Base-by-base conservation (phyloP, 1,140 invertebrate species). In the Hesperophylax magnus region DNA sequence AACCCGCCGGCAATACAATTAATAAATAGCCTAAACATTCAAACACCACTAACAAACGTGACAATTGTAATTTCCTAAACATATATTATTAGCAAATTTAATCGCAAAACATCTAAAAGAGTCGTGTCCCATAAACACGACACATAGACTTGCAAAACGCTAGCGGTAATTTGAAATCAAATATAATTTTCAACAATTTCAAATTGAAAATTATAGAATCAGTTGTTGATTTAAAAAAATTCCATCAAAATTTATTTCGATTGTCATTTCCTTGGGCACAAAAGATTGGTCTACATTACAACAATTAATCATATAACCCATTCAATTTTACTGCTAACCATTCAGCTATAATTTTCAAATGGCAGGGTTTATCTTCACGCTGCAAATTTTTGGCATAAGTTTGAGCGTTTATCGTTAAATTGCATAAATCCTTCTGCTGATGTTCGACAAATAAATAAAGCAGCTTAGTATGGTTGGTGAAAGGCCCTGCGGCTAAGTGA, bases 181-280 rank as follows among this genome's bases (percentile, higher is more conserved):
- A 71, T 71, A 71, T 71, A 71, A 47, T 20, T 52, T 71, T 71
- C 67, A 71, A 71, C 67, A 47, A 20, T 47, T 31, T 34, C 27
- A 34, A 18, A 65, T 65, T 65, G 63, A 52, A 71, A 52, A 71
- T 20, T 71, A 71, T 71, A 71, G 67, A 71, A 71, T 71, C 67
- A 24, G 34, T 24, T 24, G 31, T 71, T n/a, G 1, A 31, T 31
- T 17, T 39, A 27, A 67, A 34, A 65, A n/a, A 67, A 67, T 9
- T 67, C 17, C 11, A 67, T 61, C 63, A 31, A 67, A 67, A 22
- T n/a, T 67, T 11, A 47, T 61, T n/a, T 61, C 5, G 63, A 67
- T 31, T 67, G 63, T 67, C 63, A 22, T 22, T 27, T 67, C 27
- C 18, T 61, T 17, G 22, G 61, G 61, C 61, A 65, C 61, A 24